Percentiles rank a stretch among this genome's conserved stretches.
These are phyloP conservation scores for Epinephelus lanceolatus DNA, from an alignment of 2,113 vertebrate genomes.

Conservation along the genomic window DNA sequence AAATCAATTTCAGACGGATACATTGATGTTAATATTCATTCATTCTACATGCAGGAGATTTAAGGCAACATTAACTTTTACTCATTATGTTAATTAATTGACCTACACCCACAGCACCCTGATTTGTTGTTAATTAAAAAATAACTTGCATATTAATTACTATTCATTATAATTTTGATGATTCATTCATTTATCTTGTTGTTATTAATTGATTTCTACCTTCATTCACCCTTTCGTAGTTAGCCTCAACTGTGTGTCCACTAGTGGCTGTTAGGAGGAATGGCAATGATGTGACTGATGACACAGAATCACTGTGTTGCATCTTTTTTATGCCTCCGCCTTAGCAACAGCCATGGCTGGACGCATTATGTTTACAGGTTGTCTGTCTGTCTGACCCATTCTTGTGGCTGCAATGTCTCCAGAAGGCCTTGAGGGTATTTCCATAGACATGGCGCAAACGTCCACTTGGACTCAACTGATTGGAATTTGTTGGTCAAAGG, in stretches of 20 bases:
- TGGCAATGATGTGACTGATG: background rate
- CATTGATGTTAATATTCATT: constrained; percentile 3
- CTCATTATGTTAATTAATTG: constrained; percentile 7
- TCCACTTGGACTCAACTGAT: too few relatives aligned
- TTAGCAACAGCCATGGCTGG: too few relatives aligned
- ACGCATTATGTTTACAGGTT: too few relatives aligned
- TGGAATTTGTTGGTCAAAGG: too few relatives aligned
- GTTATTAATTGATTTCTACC: background rate
- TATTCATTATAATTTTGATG: background rate
- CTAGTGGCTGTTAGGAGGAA: background rate
- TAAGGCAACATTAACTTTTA: constrained; percentile 33
- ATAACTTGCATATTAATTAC: background rate
- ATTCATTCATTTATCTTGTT: background rate
- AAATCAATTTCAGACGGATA: constrained; percentile 17
- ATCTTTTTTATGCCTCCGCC: too few relatives aligned
- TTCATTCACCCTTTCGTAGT: background rate
- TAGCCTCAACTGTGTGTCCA: background rate
- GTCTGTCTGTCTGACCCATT: too few relatives aligned
- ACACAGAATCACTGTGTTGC: background rate
- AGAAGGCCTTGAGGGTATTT: too few relatives aligned
- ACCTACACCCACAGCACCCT: background rate
- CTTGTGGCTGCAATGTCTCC: too few relatives aligned
- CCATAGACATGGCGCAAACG: too few relatives aligned
- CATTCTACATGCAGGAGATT: background rate
- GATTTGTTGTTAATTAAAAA: constrained; percentile 3